A percentile compares a stretch with the other conserved stretches of the same genome.
These are phyloP conservation scores for Synergus japonicus DNA, from an alignment of 2,888 invertebrate species.

Conservation along the genomic window DNA sequence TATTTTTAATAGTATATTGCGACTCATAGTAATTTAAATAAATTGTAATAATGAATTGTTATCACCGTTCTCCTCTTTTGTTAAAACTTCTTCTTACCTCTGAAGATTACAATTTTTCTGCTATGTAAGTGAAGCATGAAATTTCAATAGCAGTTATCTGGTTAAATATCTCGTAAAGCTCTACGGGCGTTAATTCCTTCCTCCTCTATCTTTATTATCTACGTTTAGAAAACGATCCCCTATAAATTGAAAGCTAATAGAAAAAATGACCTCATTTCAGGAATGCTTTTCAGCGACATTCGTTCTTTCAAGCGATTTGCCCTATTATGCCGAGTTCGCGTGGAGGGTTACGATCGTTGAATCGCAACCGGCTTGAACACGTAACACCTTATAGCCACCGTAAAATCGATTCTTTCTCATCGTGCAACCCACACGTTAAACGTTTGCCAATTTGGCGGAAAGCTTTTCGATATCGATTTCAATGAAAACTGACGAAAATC, in stretches of 20 bases:
- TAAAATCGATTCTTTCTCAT: constrained; percentile 15
- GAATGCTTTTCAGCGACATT: constrained; percentile 15
- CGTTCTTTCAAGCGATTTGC: not conserved
- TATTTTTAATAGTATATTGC: no score
- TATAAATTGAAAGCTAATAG: constrained; percentile 16
- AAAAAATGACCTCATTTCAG: constrained; percentile 10
- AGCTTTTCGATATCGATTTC: not conserved
- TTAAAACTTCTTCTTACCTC: not conserved
- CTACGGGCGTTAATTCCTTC: not conserved
- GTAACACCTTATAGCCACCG: not conserved
- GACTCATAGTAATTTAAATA: no score
- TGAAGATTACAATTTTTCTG: not conserved
- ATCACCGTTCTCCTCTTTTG: not conserved
- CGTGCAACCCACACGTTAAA: not conserved
- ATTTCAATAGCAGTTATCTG: not conserved
- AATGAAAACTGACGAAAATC: not conserved
- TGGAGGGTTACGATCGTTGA: constrained; percentile 25
- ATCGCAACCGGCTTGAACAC: constrained; percentile 18
- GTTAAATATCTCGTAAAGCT: not conserved
- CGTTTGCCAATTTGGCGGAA: not conserved
- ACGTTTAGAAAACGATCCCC: not conserved
- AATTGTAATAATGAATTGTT: not conserved
- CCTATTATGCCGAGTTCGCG: constrained; percentile 20
- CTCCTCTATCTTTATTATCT: not conserved
- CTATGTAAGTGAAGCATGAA: not conserved